Evolutionary conservation across 2,888 invertebrate species (phyloP).

Genomic region (Clanis bilineata): DNA sequence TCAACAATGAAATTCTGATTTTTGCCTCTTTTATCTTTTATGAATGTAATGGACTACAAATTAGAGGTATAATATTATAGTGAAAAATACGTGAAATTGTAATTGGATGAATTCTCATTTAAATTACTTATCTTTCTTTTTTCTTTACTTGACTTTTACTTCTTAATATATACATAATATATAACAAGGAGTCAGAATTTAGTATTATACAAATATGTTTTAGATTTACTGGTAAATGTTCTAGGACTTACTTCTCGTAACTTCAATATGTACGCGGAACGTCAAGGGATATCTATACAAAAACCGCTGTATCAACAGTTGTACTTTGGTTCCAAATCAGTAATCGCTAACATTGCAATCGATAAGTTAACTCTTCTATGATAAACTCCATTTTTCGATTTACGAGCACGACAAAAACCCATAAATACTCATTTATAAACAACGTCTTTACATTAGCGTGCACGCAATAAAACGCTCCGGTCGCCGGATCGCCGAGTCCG

Average conservation of each 20-base stretch:
- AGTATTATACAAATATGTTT: no score
- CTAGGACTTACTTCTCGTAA: background rate
- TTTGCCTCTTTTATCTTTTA: no score
- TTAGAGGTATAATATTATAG: no score
- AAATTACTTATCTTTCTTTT: no score
- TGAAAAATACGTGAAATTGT: no score
- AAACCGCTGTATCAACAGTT: background rate
- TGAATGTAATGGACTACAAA: no score
- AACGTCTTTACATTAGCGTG: conserved; percentile 1
- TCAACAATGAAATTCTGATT: no score
- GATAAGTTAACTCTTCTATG: background rate
- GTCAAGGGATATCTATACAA: background rate
- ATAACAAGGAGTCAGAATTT: no score
- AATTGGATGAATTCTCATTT: no score
- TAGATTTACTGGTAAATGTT: background rate
- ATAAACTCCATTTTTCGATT: background rate
- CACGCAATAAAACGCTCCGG: background rate
- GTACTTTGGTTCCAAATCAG: background rate
- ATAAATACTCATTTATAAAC: conserved; percentile 4
- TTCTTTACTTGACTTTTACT: no score
- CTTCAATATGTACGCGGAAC: background rate
- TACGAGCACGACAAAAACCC: background rate
- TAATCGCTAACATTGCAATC: background rate
- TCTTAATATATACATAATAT: no score
- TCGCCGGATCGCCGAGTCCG: background rate